Percentiles rank a stretch among this genome's conserved stretches.
Evolutionary conservation across 2,888 invertebrate genomes (phyloP).

Genomic region (Rhorus exstirpatorius): DNA sequence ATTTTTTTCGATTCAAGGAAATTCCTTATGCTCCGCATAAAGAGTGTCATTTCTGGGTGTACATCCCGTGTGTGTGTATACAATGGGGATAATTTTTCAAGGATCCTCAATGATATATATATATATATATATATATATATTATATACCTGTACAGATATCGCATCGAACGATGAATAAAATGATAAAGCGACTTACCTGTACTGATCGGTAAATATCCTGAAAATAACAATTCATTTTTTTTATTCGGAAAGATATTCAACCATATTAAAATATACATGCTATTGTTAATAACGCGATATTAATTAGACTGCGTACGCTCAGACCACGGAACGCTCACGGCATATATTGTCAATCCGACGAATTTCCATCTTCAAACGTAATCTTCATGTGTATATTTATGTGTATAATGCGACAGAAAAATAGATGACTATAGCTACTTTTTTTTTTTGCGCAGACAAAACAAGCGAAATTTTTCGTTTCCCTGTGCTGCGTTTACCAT

Average conservation of each 20-base stretch:
- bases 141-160: too few species aligned
- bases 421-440: not conserved
- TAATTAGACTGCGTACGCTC: constrained; percentile 22
- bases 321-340: constrained; percentile 14
- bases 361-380: constrained; percentile 51
- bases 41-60: not conserved
- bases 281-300: constrained; percentile 74
- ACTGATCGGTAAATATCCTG: constrained; percentile 85
- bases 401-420: not conserved
- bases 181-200: constrained; percentile 83
- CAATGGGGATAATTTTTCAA: constrained; percentile 1
- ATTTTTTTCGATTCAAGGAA: too few species aligned
- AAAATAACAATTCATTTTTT: constrained; percentile 83
- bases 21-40: too few species aligned
- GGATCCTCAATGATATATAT: constrained; percentile 72
- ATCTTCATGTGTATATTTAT: constrained; percentile 1
- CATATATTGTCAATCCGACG: constrained; percentile 43
- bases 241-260: constrained; percentile 80
- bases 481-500: not conserved
- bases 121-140: not conserved
- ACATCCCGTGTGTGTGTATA: not conserved
- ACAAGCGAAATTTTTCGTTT: constrained; percentile 15
- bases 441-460: not conserved
- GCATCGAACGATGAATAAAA: constrained; percentile 70
- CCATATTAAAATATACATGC: constrained; percentile 77